Evolutionary conservation across 2,113 vertebrate genomes (phyloP).

Genomic region (Egretta garzetta): DNA sequence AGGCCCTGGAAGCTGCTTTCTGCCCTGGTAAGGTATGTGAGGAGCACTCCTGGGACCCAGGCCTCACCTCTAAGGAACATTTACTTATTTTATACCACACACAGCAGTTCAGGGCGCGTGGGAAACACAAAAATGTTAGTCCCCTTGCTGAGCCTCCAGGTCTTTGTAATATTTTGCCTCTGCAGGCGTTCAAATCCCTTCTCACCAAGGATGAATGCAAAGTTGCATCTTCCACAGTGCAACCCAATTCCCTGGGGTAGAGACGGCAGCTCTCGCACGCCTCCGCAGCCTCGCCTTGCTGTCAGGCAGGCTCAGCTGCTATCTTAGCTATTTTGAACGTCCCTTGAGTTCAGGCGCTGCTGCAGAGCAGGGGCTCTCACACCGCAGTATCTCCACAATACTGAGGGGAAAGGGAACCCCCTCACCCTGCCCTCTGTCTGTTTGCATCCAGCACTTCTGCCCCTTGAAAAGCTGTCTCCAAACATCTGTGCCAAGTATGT

Average conservation of each 20-base stretch:
- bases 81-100: background rate
- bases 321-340: background rate
- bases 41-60: background rate
- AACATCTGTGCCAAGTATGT: background rate
- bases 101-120: accelerated
- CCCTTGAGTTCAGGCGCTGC: background rate
- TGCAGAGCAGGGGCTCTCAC: background rate
- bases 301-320: background rate
- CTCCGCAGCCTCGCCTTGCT: background rate
- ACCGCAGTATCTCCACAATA: background rate
- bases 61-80: background rate
- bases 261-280: background rate
- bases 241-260: background rate
- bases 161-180: background rate
- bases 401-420: background rate
- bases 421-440: background rate
- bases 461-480: background rate
- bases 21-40: background rate
- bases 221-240: background rate
- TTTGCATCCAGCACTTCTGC: background rate
- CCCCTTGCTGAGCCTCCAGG: background rate
- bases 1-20: background rate
- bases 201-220: background rate
- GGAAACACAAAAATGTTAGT: background rate
- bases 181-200: background rate